Percentiles rank a stretch among this genome's conserved stretches.
phyloP scores from a whole-genome alignment of 2,888 invertebrate genomes.

The Cerastoderma edule region DNA sequence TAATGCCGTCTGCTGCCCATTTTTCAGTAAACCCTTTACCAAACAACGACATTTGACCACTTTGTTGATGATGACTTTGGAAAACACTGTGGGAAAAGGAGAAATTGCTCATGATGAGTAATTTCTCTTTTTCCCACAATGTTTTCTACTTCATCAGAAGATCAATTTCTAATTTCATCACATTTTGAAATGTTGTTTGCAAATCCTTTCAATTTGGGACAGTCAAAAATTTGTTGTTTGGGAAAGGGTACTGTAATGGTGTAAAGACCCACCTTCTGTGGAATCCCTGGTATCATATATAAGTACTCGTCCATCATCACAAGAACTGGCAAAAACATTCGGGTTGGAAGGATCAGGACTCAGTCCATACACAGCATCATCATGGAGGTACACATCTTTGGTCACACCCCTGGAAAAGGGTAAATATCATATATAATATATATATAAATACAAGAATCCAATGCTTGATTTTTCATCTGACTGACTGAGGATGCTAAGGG shows the following conservation, averaged over 20 bases:
- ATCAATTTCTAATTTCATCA: too few relatives aligned
- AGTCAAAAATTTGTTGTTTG: neutral
- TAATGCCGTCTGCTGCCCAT: too few relatives aligned
- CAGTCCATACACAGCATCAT: constrained; percentile 95
- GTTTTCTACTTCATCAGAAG: too few relatives aligned
- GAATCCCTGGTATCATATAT: constrained; percentile 92
- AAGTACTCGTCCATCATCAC: constrained; percentile 94
- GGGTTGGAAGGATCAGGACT: constrained; percentile 94
- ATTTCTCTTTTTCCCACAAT: neutral
- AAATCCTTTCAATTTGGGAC: too few relatives aligned
- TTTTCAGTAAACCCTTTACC: too few relatives aligned
- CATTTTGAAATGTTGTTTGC: too few relatives aligned
- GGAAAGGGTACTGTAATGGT: neutral
- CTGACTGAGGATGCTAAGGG: too few relatives aligned
- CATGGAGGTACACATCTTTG: constrained; percentile 90
- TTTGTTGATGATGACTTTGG: too few relatives aligned
- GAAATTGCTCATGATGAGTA: neutral
- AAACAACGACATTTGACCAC: too few relatives aligned
- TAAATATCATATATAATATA: neutral
- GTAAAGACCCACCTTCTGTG: constrained; percentile 70
- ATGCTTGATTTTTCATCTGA: too few relatives aligned
- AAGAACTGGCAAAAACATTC: constrained; percentile 93
- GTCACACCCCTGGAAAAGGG: constrained; percentile 71
- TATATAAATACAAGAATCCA: too few relatives aligned
- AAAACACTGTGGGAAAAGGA: neutral